Base-by-base conservation (phyloP, 2,888 invertebrate species). In the Drosophila rubida region DNA sequence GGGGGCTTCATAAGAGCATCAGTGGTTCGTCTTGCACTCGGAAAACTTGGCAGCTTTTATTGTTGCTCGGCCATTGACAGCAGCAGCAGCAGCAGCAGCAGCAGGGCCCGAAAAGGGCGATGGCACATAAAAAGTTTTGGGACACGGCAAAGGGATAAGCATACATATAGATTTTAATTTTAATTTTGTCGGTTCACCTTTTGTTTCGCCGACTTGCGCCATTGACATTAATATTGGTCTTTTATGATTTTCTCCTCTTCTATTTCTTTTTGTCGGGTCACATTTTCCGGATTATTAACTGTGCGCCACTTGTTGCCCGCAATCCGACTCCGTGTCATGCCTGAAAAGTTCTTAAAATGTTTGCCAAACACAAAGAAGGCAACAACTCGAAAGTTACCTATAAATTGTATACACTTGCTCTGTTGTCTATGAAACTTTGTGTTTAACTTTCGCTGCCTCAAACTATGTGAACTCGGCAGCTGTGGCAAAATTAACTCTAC, bases 201-300 rank as follows among this genome's bases (percentile, higher is more conserved):
- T 77, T 76, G 44, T 63, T 67, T 55, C n/a, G 16, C 44, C 45
- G 62, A 62, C 59, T 69, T 76, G 25, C 45, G n/a, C 65, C 72
- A 75, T 69, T 78, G 78, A 81, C 64, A 78, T 62, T 62, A 68
- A 64, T 75, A 68, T 66, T 62, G 65, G 64, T 39, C 14, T 51
- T 42, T 45, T 11, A 32, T 32, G 8, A 8, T 3, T 9, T 27
- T 27, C 27, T 27, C 9, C 3, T 27, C 9, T 19, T 48, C 13
- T 14, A 27, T 44, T 25, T 44, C 6, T 27, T 45, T 57, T 48
- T 62, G 63, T 55, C 62, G 59, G 60, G 57, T 25, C 6, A 75
- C 70, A 83, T 80, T 81, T 80, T 87, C 65, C 81, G 69, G 75
- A 71, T 66, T 74, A 84, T 87, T 80, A 87, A 84, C 81, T 84